These are phyloP conservation scores for Tipula vernalis DNA, from an alignment of 2,888 invertebrate species.

Conservation along the genomic window DNA sequence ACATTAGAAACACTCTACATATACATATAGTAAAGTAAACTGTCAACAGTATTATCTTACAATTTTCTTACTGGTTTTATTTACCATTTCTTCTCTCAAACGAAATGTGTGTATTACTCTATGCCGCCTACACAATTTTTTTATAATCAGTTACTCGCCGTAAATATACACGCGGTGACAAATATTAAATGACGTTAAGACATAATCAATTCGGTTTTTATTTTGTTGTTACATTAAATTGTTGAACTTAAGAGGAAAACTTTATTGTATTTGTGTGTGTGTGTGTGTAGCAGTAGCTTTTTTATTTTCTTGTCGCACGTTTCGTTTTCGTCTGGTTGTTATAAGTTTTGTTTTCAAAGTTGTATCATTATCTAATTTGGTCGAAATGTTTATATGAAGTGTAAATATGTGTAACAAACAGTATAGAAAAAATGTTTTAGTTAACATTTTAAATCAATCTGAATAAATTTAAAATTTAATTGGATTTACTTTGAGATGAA, in stretches of 20 bases:
- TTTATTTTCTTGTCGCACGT: neutral
- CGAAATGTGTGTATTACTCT: neutral
- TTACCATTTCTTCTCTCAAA: neutral
- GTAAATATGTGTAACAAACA: neutral
- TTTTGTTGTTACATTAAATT: neutral
- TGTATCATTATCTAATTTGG: neutral
- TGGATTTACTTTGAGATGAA: neutral
- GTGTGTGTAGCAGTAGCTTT: neutral
- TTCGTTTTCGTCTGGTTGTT: neutral
- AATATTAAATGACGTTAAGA: neutral
- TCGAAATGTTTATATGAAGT: neutral
- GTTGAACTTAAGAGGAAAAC: neutral
- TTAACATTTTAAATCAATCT: neutral
- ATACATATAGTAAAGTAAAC: neutral
- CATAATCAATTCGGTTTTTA: neutral
- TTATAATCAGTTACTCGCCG: neutral
- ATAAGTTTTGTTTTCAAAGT: neutral
- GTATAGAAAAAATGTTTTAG: neutral
- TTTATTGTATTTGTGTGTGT: neutral
- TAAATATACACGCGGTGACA: neutral
- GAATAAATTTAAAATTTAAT: neutral
- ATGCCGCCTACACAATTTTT: neutral
- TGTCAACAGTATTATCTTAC: constrained; percentile 4
- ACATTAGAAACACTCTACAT: neutral
- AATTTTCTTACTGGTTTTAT: neutral